Evolutionary conservation across 1,140 invertebrate species (phyloP).

Genomic region (Myzus persicae): DNA sequence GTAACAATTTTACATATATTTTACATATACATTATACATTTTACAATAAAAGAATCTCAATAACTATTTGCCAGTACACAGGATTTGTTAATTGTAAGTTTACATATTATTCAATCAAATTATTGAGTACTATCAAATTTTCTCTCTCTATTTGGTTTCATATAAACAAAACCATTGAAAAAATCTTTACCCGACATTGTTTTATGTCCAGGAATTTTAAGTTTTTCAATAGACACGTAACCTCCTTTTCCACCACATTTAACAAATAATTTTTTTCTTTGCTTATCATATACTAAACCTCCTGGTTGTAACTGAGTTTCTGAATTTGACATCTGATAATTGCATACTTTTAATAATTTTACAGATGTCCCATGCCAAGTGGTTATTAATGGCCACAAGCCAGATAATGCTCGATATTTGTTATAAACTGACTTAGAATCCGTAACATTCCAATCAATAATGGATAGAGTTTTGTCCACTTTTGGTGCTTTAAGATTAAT

Average conservation of each 20-base stretch:
- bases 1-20: neutral
- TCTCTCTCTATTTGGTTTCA: slow-evolving; percentile 48
- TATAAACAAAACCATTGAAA: slow-evolving; percentile 63
- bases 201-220: slow-evolving; percentile 60
- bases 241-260: slow-evolving; percentile 61
- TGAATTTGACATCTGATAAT: slow-evolving; percentile 6
- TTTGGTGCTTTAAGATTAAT: slow-evolving; percentile 73
- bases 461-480: slow-evolving; percentile 69
- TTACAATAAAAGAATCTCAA: neutral
- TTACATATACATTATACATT: slow-evolving; percentile 5
- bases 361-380: slow-evolving; percentile 62
- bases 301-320: neutral
- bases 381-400: slow-evolving; percentile 71
- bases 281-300: slow-evolving; percentile 60
- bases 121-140: neutral
- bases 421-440: slow-evolving; percentile 72
- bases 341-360: slow-evolving; percentile 32
- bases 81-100: neutral
- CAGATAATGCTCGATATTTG: slow-evolving; percentile 72
- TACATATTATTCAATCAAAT: neutral
- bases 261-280: slow-evolving; percentile 59
- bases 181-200: slow-evolving; percentile 61
- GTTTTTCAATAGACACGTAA: slow-evolving; percentile 58
- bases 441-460: slow-evolving; percentile 72
- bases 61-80: neutral